phyloP scores from a whole-genome alignment of 2,797 vertebrate species.

The Gephyroberyx darwinii region DNA sequence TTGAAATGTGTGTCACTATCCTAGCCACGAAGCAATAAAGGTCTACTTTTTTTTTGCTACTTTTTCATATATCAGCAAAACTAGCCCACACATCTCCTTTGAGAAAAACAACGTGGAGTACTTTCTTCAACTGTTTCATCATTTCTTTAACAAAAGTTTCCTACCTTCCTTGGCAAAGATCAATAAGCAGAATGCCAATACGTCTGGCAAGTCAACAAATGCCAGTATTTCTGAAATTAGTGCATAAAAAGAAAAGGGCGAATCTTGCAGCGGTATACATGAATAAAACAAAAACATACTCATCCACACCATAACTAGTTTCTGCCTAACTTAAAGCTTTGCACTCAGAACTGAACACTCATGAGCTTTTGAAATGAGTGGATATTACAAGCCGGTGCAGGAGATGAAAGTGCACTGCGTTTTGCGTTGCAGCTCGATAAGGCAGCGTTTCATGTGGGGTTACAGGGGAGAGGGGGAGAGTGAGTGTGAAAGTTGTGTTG shows the following conservation, averaged over 20 bases:
- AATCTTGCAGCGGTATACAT: constrained; percentile 13
- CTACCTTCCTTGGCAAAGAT: background rate
- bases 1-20: background rate
- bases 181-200: background rate
- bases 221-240: constrained; percentile 27
- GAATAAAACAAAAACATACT: constrained; percentile 46
- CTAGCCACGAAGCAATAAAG: background rate
- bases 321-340: constrained; percentile 28
- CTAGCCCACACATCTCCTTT: background rate
- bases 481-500: constrained; percentile 53
- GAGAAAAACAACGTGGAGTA: background rate
- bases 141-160: background rate
- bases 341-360: constrained; percentile 24
- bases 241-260: constrained; percentile 6
- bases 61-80: background rate
- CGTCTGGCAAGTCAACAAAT: constrained; percentile 15
- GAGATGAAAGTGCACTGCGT: constrained; percentile 32
- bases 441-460: constrained; percentile 40
- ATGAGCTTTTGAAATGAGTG: constrained; percentile 39
- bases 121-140: background rate
- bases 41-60: background rate
- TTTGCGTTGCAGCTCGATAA: constrained; percentile 48
- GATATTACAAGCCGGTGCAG: constrained; percentile 41
- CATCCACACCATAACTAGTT: constrained; percentile 21
- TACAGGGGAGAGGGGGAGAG: constrained; percentile 24